Percentiles rank a stretch among this genome's conserved stretches.
These are phyloP conservation scores for Hyperoplus lanceolatus DNA, from an alignment of 2,797 vertebrate species.

Conservation along the genomic window DNA sequence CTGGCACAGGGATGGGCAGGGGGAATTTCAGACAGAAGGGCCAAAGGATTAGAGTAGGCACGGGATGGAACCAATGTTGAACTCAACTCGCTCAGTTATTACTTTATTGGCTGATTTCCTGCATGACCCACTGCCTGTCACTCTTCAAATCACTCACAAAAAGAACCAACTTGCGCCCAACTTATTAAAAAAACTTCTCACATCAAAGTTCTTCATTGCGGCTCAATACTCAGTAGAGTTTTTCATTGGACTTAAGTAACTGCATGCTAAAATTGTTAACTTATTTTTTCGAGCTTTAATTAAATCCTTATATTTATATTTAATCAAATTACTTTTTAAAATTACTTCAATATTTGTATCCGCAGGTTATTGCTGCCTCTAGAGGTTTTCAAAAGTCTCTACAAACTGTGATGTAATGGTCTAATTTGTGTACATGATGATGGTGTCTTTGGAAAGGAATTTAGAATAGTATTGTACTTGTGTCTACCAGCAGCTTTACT, in stretches of 20 bases:
- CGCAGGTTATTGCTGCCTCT: neutral
- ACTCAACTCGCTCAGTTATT: slow-evolving; percentile 62
- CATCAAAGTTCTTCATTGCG: slow-evolving; percentile 37
- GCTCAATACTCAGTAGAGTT: slow-evolving; percentile 22
- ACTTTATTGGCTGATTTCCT: slow-evolving; percentile 60
- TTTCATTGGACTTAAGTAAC: slow-evolving; percentile 8
- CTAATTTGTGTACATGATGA: neutral
- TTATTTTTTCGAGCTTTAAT: slow-evolving; percentile 20
- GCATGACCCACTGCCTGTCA: slow-evolving; percentile 60
- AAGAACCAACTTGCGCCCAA: slow-evolving; percentile 43
- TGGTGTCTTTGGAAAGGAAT: no score
- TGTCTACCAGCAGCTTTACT: neutral
- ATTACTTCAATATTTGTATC: neutral
- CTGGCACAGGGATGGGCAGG: slow-evolving; percentile 36
- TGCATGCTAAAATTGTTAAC: slow-evolving; percentile 11
- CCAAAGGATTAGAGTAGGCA: slow-evolving; percentile 58
- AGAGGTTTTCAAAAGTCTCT: neutral
- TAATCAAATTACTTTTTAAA: slow-evolving; percentile 6
- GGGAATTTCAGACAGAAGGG: slow-evolving; percentile 43
- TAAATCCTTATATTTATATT: neutral
- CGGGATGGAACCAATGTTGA: slow-evolving; percentile 58
- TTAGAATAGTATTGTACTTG: neutral
- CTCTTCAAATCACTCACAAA: slow-evolving; percentile 58
- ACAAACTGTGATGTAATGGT: slow-evolving; percentile 2
- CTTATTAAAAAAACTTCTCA: slow-evolving; percentile 50